Evolutionary conservation across 2,888 invertebrate species (phyloP).

Genomic region (Oeneis ivallda): DNA sequence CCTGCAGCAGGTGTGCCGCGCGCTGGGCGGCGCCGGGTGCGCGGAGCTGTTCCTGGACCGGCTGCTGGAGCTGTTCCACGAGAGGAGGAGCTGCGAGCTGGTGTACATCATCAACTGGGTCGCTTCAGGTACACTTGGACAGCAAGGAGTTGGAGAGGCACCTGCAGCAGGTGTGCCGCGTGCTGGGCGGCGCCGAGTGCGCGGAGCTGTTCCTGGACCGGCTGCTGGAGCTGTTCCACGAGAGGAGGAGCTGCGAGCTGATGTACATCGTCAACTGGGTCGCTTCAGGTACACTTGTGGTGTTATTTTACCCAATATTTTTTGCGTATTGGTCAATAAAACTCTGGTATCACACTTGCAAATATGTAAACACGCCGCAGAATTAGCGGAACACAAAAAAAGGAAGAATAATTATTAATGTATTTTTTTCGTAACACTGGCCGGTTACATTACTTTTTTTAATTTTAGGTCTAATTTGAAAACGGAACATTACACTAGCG

Average conservation of each 20-base stretch:
- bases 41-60: conserved; percentile 82
- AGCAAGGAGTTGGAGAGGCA: conserved; percentile 66
- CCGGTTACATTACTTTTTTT: no score
- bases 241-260: conserved; percentile 80
- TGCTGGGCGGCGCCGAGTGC: conserved; percentile 80
- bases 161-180: conserved; percentile 77
- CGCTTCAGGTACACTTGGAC: conserved; percentile 72
- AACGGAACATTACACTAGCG: no score
- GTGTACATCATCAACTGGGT: conserved; percentile 83
- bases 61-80: conserved; percentile 81
- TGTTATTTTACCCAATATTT: no score
- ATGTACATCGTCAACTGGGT: conserved; percentile 83
- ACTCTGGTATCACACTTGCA: no score
- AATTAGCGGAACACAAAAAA: no score
- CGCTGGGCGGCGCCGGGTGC: conserved; percentile 80
- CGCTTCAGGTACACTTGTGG: conserved; percentile 71
- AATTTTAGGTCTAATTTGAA: no score
- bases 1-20: conserved; percentile 77
- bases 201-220: conserved; percentile 82
- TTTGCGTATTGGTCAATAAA: no score
- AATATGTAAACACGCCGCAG: no score
- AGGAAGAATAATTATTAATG: no score
- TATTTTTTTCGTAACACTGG: no score
- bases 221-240: conserved; percentile 81
- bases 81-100: conserved; percentile 80